Evolutionary conservation across 2,888 invertebrate species (phyloP), one percentile per base, ranked within the genome.

Genomic region (Odontocerum albicorne): DNA sequence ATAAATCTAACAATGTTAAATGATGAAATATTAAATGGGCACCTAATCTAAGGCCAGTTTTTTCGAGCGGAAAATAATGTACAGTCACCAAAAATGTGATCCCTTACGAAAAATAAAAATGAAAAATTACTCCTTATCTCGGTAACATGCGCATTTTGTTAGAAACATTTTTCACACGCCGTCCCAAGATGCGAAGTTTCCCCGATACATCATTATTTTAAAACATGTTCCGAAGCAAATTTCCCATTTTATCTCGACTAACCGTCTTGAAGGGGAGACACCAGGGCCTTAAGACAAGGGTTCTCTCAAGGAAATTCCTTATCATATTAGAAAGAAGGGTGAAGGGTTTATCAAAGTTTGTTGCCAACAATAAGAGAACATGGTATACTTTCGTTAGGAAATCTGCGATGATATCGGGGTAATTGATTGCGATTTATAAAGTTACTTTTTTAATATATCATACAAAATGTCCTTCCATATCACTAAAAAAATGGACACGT

Each of bases 291-390:
- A 27, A 27, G 27, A 27, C 27, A 27, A 27, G 27, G 27, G 27
- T 27, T 27, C 4, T n/a, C 6, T 27, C 27, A 10, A 10, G 27
- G 10, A 10, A 7, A 27, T 27, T 10, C 27, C 27, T 27, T 10
- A 10, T 10, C 40, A 3, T 42, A 8, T 2, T 6, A 15, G 43
- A 16, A 43, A 43, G 15, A 31, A 22, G 3, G 39, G 12, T 16
- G 31, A 22, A 42, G 22, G 6, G 21, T 33, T 20, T 46, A 46
- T 46, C 46, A 21, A 36, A 35, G 45, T 33, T 45, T 19, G n/a
- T 46, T 46, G 35, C 19, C 19, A 46, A 35, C 35, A 21, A 12
- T 35, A 4, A 13, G 46, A 21, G 46, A 36, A 15, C 27, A 27
- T n/a, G n/a, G n/a, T n/a, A n/a, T n/a, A n/a, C n/a, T n/a, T n/a